phyloP scores from a whole-genome alignment of 2,113 vertebrate genomes.

The Chamaetylas fuelleborni region DNA sequence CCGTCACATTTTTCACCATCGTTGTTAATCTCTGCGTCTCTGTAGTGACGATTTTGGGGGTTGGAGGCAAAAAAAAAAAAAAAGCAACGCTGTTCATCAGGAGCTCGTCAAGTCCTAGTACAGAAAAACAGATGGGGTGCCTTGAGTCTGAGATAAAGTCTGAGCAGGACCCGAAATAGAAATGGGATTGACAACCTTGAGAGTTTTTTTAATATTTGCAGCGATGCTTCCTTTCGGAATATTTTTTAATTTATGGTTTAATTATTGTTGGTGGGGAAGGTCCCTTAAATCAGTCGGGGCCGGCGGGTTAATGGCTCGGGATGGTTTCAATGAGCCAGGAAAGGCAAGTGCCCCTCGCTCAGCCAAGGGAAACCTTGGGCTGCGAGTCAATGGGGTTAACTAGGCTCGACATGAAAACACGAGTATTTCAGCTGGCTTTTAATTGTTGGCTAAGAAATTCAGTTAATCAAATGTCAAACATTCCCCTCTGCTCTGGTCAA shows the following conservation, averaged over 20 bases:
- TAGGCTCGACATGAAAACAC: conserved; percentile 50
- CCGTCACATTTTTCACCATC: not conserved
- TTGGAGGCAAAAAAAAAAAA: not conserved
- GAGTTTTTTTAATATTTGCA: not conserved
- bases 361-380: conserved; percentile 14
- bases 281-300: conserved; percentile 27
- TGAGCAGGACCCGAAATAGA: not conserved
- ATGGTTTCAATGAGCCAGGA: conserved; percentile 41
- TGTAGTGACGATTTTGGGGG: not conserved
- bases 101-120: not conserved
- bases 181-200: not conserved
- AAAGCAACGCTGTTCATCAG: not conserved
- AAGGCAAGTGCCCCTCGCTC: conserved; percentile 12
- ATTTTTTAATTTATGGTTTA: not conserved
- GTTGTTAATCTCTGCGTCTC: not conserved
- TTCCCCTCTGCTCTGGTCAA: not conserved
- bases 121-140: not conserved
- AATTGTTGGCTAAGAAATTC: conserved; percentile 61
- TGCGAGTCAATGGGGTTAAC: conserved; percentile 61
- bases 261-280: not conserved
- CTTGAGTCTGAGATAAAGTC: not conserved
- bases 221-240: not conserved
- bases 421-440: conserved; percentile 54
- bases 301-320: conserved; percentile 26
- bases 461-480: conserved; percentile 57